Evolutionary conservation across 92 coral and sea anemone species (phyloP).

Genomic region (Phenganax marumi): DNA sequence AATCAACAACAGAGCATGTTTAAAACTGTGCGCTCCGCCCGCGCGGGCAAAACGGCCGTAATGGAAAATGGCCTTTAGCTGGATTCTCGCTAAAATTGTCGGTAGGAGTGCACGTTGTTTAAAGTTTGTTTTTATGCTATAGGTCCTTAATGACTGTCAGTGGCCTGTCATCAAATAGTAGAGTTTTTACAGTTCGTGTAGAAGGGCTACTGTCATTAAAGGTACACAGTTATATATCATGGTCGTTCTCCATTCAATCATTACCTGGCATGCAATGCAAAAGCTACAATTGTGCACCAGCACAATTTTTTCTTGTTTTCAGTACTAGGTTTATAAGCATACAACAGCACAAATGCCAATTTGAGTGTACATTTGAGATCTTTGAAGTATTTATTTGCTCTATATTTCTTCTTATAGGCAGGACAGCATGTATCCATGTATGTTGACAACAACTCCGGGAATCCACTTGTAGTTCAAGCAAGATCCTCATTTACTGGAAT

Average conservation of each 20-base stretch:
- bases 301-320: too few relatives aligned
- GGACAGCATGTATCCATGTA: conserved; percentile 86
- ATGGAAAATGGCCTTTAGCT: too few relatives aligned
- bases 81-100: neutral
- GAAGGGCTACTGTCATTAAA: conserved; percentile 78
- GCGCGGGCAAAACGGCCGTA: too few relatives aligned
- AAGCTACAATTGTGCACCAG: too few relatives aligned
- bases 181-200: conserved; percentile 76
- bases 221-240: conserved; percentile 46
- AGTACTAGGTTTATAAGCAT: too few relatives aligned
- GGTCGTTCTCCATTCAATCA: neutral
- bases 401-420: conserved; percentile 57
- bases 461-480: conserved; percentile 67
- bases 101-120: neutral
- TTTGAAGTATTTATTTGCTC: neutral
- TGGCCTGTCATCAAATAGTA: conserved; percentile 89
- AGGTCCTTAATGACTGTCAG: conserved; percentile 83
- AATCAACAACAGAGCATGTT: too few relatives aligned
- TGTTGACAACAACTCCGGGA: conserved; percentile 90
- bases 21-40: too few relatives aligned
- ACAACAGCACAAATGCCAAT: too few relatives aligned
- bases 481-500: conserved; percentile 86
- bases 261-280: neutral
- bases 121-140: neutral
- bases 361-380: neutral